phyloP scores from a whole-genome alignment of 2,113 vertebrate species.

The Vulpes ferrilata region DNA sequence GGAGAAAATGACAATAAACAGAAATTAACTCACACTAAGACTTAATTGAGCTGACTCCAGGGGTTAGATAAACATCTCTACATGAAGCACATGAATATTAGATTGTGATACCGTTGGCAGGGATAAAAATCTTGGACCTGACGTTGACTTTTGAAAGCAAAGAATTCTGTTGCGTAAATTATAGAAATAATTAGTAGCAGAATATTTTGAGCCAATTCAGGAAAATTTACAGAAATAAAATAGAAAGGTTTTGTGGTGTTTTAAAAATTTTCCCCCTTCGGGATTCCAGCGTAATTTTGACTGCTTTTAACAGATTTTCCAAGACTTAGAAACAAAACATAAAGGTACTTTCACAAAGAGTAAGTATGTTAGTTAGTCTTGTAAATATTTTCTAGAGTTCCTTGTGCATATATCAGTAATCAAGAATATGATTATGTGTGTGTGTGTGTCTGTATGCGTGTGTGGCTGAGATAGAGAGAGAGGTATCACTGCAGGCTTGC shows the following conservation, averaged over 20 bases:
- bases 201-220: background rate
- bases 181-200: conserved; percentile 34
- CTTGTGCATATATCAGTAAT: background rate
- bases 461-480: background rate
- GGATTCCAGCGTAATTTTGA: background rate
- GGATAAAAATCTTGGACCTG: conserved; percentile 26
- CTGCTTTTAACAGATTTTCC: background rate
- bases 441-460: background rate
- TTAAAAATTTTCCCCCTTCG: background rate
- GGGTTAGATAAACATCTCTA: conserved; percentile 71
- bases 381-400: background rate
- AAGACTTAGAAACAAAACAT: background rate
- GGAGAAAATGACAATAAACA: conserved; percentile 70
- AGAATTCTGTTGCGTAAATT: conserved; percentile 43
- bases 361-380: background rate
- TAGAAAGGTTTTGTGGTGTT: background rate
- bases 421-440: background rate
- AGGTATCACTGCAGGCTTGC: background rate
- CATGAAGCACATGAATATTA: conserved; percentile 71
- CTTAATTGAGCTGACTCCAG: conserved; percentile 76
- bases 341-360: background rate
- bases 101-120: background rate
- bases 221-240: conserved; percentile 10
- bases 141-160: conserved; percentile 49
- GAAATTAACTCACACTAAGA: conserved; percentile 74